A percentile compares a stretch with the other conserved stretches of the same genome.
Evolutionary conservation across 1,140 invertebrate species (phyloP).

Genomic region (Heliconius himera): DNA sequence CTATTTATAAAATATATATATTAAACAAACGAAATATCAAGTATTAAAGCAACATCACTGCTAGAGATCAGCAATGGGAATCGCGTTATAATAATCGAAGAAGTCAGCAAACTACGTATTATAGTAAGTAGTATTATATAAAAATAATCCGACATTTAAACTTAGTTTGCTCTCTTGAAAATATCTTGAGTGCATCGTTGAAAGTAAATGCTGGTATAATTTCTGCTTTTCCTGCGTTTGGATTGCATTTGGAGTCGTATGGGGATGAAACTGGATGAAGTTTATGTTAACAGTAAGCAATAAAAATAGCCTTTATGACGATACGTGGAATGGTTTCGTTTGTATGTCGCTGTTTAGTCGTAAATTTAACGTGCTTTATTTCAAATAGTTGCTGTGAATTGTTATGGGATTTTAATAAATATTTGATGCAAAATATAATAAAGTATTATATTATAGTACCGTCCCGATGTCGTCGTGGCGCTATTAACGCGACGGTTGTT

Average conservation of each 20-base stretch:
- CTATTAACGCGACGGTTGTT: too few relatives aligned
- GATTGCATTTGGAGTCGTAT: slow-evolving; percentile 76
- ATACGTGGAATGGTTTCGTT: slow-evolving; percentile 77
- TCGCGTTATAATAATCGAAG: slow-evolving; percentile 30
- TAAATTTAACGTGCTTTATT: slow-evolving; percentile 58
- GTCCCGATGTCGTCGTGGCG: too few relatives aligned
- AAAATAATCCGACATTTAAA: slow-evolving; percentile 71
- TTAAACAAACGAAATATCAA: not conserved
- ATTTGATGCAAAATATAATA: too few relatives aligned
- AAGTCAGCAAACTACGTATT: slow-evolving; percentile 25
- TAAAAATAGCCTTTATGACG: slow-evolving; percentile 80
- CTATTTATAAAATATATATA: slow-evolving; percentile 17
- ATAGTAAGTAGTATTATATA: slow-evolving; percentile 53
- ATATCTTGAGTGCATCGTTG: slow-evolving; percentile 78
- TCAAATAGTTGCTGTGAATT: slow-evolving; percentile 32
- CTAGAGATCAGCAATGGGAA: not conserved
- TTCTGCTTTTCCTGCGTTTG: slow-evolving; percentile 72
- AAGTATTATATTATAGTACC: too few relatives aligned
- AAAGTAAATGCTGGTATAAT: slow-evolving; percentile 77
- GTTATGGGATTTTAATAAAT: not conserved
- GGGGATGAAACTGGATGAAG: slow-evolving; percentile 73
- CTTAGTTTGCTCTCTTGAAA: slow-evolving; percentile 60
- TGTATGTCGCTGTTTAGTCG: slow-evolving; percentile 53
- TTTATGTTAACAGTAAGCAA: slow-evolving; percentile 77
- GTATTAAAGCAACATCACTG: slow-evolving; percentile 4